Evolutionary conservation across 2,113 vertebrate genomes (phyloP).

Genomic region (Alaudala cheleensis): DNA sequence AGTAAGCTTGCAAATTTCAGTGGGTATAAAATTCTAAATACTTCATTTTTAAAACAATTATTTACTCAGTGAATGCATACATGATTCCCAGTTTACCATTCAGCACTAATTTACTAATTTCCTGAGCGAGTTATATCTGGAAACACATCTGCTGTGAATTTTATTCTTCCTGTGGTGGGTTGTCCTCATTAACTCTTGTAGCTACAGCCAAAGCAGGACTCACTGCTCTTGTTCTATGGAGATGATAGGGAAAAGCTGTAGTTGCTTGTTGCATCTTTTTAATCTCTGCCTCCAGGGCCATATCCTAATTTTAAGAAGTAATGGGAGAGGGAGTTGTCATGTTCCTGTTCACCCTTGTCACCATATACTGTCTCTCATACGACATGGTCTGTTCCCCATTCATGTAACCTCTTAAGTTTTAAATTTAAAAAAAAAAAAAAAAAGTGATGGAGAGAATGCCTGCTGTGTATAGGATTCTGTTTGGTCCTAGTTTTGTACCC

Average conservation of each 20-base stretch:
- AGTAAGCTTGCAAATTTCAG: background rate
- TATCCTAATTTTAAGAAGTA: background rate
- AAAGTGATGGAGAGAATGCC: background rate
- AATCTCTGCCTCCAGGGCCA: background rate
- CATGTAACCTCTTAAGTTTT: background rate
- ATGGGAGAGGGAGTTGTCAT: background rate
- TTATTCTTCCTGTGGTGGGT: background rate
- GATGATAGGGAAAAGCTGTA: background rate
- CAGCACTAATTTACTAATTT: constrained; percentile 29
- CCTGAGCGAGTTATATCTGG: constrained; percentile 28
- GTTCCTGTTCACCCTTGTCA: background rate
- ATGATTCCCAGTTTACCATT: background rate
- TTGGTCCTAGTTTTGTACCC: background rate
- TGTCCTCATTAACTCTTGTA: background rate
- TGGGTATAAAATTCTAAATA: background rate
- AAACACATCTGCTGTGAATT: background rate
- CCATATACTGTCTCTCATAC: rapidly evolving
- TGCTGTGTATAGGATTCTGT: background rate
- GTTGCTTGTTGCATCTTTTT: background rate
- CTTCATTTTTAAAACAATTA: constrained; percentile 22
- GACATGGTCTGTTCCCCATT: background rate
- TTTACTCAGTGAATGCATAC: constrained; percentile 7
- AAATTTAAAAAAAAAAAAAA: background rate
- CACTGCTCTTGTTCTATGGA: background rate
- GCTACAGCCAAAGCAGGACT: background rate